These are phyloP conservation scores for Accipiter fasciatus DNA, from an alignment of 2,797 vertebrate species.

Conservation along the genomic window DNA sequence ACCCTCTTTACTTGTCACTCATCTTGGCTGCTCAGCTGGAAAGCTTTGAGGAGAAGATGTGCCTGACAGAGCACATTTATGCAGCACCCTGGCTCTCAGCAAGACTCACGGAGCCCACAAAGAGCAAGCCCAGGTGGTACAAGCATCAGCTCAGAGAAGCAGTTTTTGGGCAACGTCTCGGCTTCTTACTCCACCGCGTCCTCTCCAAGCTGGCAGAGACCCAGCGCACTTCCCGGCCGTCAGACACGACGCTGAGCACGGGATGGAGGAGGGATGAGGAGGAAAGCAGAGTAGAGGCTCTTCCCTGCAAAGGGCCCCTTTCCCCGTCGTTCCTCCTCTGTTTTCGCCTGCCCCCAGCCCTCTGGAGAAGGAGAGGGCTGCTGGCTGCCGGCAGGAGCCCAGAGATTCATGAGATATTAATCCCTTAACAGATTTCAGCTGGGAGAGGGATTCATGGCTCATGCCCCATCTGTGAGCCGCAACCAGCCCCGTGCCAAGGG, in stretches of 20 bases:
- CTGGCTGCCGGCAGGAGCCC: neutral
- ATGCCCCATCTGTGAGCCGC: neutral
- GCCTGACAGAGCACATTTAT: neutral
- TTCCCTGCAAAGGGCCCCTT: neutral
- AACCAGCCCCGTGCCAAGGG: fast-evolving
- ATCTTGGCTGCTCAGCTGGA: neutral
- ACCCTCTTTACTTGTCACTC: neutral
- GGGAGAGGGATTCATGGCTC: neutral
- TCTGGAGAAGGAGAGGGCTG: neutral
- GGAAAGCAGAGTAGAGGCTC: neutral
- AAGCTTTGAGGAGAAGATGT: neutral
- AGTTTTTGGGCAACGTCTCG: neutral
- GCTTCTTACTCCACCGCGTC: neutral
- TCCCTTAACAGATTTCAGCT: conserved; percentile 3
- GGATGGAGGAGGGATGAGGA: neutral
- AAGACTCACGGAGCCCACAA: neutral
- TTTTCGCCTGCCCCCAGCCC: neutral
- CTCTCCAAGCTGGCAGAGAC: neutral
- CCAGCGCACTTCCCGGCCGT: fast-evolving
- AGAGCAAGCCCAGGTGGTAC: neutral
- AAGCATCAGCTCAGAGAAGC: neutral
- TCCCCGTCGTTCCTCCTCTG: neutral
- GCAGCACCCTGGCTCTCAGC: neutral
- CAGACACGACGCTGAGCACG: fast-evolving
- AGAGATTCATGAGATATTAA: neutral